Conservation (phyloP, 2,888 invertebrate genomes). For the Azorinus chamasolen region DNA sequence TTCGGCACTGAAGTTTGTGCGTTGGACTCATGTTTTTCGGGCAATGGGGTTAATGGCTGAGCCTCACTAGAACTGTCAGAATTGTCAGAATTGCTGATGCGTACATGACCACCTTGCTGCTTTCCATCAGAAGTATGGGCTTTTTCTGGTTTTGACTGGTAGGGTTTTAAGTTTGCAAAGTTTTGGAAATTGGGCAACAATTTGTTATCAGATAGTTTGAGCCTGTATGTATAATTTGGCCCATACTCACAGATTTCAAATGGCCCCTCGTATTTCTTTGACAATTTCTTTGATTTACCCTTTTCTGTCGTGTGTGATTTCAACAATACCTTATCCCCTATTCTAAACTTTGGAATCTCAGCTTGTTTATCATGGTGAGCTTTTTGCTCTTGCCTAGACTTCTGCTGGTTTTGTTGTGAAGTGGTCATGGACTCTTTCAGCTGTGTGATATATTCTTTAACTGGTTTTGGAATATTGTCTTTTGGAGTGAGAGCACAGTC, state of each 20-base stretch:
- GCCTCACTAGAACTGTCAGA: too few species aligned
- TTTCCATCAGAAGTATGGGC: too few species aligned
- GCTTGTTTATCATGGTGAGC: conserved; percentile 22
- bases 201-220: too few species aligned
- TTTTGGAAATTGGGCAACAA: too few species aligned
- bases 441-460: conserved; percentile 20
- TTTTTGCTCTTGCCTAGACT: conserved; percentile 23
- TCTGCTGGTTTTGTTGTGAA: conserved; percentile 24
- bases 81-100: too few species aligned
- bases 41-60: too few species aligned
- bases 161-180: too few species aligned
- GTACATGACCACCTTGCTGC: too few species aligned
- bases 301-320: not conserved
- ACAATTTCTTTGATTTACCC: conserved; percentile 36
- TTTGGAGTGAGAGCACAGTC: conserved; percentile 36
- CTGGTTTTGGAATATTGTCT: conserved; percentile 10
- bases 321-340: conserved; percentile 40
- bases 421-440: conserved; percentile 8
- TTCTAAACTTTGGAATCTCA: conserved; percentile 26
- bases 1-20: too few species aligned
- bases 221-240: too few species aligned
- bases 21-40: too few species aligned
- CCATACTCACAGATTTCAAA: conserved; percentile 19
- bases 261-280: conserved; percentile 39
- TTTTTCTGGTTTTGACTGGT: too few species aligned